Base-by-base conservation (phyloP, 2,888 invertebrate genomes). In the Lasius platythorax region DNA sequence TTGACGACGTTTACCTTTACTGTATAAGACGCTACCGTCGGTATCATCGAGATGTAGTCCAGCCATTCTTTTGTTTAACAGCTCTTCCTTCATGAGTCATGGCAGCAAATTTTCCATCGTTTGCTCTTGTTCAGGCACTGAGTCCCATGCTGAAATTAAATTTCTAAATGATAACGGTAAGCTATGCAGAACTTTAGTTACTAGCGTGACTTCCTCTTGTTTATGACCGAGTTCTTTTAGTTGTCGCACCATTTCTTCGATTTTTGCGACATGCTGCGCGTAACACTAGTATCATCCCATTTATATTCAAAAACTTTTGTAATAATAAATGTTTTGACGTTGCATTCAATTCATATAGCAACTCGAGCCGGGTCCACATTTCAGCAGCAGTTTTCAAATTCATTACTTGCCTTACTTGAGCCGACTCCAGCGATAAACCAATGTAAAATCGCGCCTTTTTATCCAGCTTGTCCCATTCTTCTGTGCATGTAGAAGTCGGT, bases 381-480 rank as follows among this genome's bases (percentile, higher is more conserved):
- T 73, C 56, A 46, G 33, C 23, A 9, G 58, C 3, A 8, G 58
- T 58, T 58, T 33, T 58, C 9, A 58, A 58, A 37, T 58, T 58
- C 58, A 73, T 58, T 37, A 73, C 73, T 33, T 73, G 73, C 2
- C 40, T n/a, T 58, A 73, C n/a, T 30, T 70, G 70, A 23, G 33
- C 28, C 33, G 70, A 11, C 30, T 70, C 70, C 28, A 70, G 53
- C 4, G 70, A 46, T 8, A 50, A 53, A 5, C 53, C 53, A 33
- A 70, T 70, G 5, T 50, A 70, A 70, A 53, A 70, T 30, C 72
- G 30, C 2, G 72, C 56, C 58, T 72, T 72, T 72, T 72, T 72
- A 40, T 72, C 72, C 18, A 56, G 23, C 37, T 33, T 58, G 6
- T 73, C 72, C 56, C 56, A 58, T 73, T 53, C 72, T 56, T 56